Base-by-base conservation (phyloP, 2,888 invertebrate species). In the Drosophila suboccidentalis region DNA sequence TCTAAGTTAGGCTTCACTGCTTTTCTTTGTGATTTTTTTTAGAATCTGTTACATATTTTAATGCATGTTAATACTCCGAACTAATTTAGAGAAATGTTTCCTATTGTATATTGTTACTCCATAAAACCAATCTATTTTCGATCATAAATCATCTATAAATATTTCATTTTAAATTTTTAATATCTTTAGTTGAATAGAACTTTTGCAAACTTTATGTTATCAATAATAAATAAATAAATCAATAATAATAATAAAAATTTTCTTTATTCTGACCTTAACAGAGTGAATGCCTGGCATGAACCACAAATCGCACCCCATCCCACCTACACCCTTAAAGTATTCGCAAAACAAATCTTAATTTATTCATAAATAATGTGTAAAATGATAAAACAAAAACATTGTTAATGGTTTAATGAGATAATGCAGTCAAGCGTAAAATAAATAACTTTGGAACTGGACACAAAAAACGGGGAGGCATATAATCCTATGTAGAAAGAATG, bases 211-310 rank as follows among this genome's bases (percentile, higher is more conserved):
- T n/a, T n/a, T n/a, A n/a, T n/a, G n/a, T n/a, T n/a, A n/a, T n/a
- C n/a, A n/a, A n/a, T n/a, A n/a, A n/a, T n/a, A n/a, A n/a, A n/a
- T n/a, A n/a, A n/a, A n/a, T n/a, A n/a, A n/a, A n/a, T n/a, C n/a
- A n/a, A n/a, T n/a, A n/a, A n/a, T n/a, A n/a, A n/a, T n/a, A n/a
- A n/a, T n/a, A n/a, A n/a, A n/a, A n/a, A n/a, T n/a, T n/a, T n/a
- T n/a, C 53, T 44, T 53, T 15, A 41, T 49, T 19, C 10, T 44
- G 50, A n/a, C n/a, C 34, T 34, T 22, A 50, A n/a, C 26, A 53
- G 29, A 72, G 84, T 84, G 77, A 84, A 83, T 83, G 79, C 59
- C 73, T 84, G 69, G 61, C 65, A 73, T 68, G 15, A 49, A 41
- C 11, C 34, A 17, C n/a, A 19, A 10, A 26, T 41, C 3, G 9